These are phyloP conservation scores for Aphaenogaster ashmeadi DNA, from an alignment of 1,140 invertebrate species.

Conservation along the genomic window DNA sequence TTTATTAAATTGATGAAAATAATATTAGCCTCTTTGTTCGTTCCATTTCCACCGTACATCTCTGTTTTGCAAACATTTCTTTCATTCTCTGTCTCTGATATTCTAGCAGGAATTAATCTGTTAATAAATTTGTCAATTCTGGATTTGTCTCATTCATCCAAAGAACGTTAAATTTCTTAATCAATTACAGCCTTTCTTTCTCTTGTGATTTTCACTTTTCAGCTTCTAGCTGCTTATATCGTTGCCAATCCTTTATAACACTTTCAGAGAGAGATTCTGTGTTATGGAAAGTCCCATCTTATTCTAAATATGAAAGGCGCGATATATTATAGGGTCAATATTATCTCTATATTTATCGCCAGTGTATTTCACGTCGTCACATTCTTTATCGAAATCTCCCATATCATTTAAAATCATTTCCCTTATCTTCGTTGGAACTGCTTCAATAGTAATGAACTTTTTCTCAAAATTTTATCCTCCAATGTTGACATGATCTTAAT, in stretches of 20 bases:
- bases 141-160: constrained; percentile 94
- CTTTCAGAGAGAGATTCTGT: constrained; percentile 96
- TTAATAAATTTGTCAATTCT: constrained; percentile 93
- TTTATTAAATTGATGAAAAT: too few species aligned
- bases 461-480: constrained; percentile 97
- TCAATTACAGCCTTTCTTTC: constrained; percentile 92
- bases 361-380: constrained; percentile 46
- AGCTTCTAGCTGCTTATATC: constrained; percentile 96
- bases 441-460: constrained; percentile 99
- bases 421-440: constrained; percentile 95
- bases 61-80: constrained; percentile 93
- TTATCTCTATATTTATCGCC: too few species aligned
- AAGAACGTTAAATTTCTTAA: constrained; percentile 94
- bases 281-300: constrained; percentile 92
- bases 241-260: constrained; percentile 95
- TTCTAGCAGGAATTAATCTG: constrained; percentile 95
- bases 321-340: neutral
- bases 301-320: constrained; percentile 85
- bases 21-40: too few species aligned
- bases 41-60: constrained; percentile 45
- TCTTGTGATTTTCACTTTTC: constrained; percentile 93
- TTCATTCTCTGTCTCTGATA: constrained; percentile 97
- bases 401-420: constrained; percentile 87
- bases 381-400: constrained; percentile 88
- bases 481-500: constrained; percentile 92